phyloP scores from a whole-genome alignment of 2,113 vertebrate species.

The Syngnathus floridae region DNA sequence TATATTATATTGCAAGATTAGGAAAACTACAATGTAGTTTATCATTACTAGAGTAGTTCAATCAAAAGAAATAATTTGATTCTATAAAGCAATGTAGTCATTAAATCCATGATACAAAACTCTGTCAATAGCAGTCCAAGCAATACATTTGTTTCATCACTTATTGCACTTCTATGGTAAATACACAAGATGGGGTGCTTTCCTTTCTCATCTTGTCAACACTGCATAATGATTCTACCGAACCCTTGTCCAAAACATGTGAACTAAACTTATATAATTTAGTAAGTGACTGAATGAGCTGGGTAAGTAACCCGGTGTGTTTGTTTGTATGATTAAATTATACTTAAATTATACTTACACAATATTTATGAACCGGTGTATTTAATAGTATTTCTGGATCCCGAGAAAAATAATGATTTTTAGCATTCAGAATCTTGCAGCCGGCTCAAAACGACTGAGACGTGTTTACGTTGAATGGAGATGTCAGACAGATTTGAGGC shows the following conservation, averaged over 20 bases:
- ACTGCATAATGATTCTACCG: background rate
- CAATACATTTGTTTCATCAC: background rate
- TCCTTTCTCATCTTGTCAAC: constrained; percentile 14
- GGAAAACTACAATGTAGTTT: background rate
- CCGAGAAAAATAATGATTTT: background rate
- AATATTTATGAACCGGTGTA: background rate
- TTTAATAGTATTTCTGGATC: background rate
- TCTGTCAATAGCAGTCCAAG: background rate
- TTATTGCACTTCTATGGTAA: constrained; percentile 21
- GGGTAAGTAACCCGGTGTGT: background rate
- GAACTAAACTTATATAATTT: background rate
- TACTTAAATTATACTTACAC: background rate
- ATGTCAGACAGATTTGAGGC: background rate
- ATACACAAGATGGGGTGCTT: constrained; percentile 56
- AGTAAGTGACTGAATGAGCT: background rate
- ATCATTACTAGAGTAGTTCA: background rate
- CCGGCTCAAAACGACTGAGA: background rate
- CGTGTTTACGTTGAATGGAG: background rate
- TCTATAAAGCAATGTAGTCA: background rate
- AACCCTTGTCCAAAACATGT: background rate
- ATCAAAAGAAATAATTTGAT: background rate
- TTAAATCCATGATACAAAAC: background rate
- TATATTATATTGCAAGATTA: background rate
- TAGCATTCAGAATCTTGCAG: background rate
- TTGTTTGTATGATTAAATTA: background rate